Percentiles rank a stretch among this genome's conserved stretches.
These are phyloP conservation scores for Phengaris alcon DNA, from an alignment of 2,888 invertebrate genomes.

Conservation along the genomic window DNA sequence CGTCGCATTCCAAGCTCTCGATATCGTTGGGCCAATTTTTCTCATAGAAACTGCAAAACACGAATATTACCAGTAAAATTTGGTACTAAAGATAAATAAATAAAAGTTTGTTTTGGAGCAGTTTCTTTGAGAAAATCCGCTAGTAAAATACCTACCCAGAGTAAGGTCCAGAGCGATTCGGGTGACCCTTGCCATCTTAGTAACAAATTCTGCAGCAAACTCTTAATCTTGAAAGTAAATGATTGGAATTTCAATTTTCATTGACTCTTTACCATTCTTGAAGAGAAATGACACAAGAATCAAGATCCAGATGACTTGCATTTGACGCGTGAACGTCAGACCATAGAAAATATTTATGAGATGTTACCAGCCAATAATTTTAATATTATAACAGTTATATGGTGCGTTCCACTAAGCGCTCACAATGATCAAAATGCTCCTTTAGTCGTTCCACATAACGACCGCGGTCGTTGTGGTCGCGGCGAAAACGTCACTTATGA, in stretches of 20 bases:
- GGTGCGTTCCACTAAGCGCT: too few relatives aligned
- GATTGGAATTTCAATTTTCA: slow-evolving; percentile 10
- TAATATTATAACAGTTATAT: background rate
- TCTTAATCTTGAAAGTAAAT: background rate
- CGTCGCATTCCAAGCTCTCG: slow-evolving; percentile 51
- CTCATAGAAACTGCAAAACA: slow-evolving; percentile 69
- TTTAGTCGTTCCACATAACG: too few relatives aligned
- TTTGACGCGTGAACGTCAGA: background rate
- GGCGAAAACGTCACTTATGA: too few relatives aligned
- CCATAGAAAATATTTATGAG: background rate
- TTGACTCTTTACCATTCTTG: background rate
- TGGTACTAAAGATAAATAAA: slow-evolving; percentile 35
- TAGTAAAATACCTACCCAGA: slow-evolving; percentile 47
- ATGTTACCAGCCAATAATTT: background rate
- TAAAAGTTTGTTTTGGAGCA: slow-evolving; percentile 52
- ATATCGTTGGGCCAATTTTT: slow-evolving; percentile 52
- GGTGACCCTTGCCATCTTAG: slow-evolving; percentile 53
- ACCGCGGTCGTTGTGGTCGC: too few relatives aligned
- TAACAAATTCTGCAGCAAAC: background rate
- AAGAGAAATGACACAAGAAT: background rate
- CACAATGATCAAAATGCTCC: too few relatives aligned
- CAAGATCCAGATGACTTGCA: background rate
- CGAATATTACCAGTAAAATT: slow-evolving; percentile 40
- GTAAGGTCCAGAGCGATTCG: slow-evolving; percentile 61
- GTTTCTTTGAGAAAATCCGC: slow-evolving; percentile 48